Conservation (phyloP, 2,888 invertebrate species). For the Bellardia pandia region DNA sequence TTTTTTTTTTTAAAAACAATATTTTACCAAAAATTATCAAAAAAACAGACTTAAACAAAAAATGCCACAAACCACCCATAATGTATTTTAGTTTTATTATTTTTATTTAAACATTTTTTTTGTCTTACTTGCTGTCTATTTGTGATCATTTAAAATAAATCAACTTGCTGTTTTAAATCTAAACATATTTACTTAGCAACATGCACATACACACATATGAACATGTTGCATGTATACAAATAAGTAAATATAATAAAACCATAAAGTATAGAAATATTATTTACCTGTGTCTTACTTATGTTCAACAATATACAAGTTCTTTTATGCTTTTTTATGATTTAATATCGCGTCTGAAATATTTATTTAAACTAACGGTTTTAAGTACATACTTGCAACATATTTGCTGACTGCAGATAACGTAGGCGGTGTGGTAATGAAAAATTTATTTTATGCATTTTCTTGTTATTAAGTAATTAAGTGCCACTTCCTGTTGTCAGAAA, state of each 20-base stretch:
- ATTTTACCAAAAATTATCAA: conserved; percentile 47
- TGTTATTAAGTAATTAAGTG: conserved; percentile 48
- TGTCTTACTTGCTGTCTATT: conserved; percentile 66
- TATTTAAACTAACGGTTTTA: conserved; percentile 24
- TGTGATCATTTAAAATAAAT: conserved; percentile 71
- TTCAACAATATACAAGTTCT: conserved; percentile 57
- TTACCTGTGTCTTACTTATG: conserved; percentile 54
- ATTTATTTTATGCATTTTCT: conserved; percentile 1
- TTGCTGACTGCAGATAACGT: conserved; percentile 38
- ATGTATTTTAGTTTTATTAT: conserved; percentile 41
- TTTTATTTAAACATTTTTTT: conserved; percentile 27
- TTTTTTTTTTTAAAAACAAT: conserved; percentile 61
- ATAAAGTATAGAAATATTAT: conserved; percentile 22
- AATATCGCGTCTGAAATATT: conserved; percentile 51
- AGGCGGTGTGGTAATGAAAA: conserved; percentile 61
- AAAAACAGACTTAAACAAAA: neutral
- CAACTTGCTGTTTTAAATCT: conserved; percentile 63
- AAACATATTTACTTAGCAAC: conserved; percentile 23
- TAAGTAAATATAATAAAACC: neutral
- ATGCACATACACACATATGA: neutral
- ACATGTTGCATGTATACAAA: conserved; percentile 23
- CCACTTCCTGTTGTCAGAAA: conserved; percentile 48
- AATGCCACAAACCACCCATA: conserved; percentile 67
- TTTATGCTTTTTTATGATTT: conserved; percentile 51
- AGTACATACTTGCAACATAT: conserved; percentile 37